These are phyloP conservation scores for Pelodiscus sinensis DNA, from an alignment of 2,113 vertebrate genomes.

Conservation along the genomic window DNA sequence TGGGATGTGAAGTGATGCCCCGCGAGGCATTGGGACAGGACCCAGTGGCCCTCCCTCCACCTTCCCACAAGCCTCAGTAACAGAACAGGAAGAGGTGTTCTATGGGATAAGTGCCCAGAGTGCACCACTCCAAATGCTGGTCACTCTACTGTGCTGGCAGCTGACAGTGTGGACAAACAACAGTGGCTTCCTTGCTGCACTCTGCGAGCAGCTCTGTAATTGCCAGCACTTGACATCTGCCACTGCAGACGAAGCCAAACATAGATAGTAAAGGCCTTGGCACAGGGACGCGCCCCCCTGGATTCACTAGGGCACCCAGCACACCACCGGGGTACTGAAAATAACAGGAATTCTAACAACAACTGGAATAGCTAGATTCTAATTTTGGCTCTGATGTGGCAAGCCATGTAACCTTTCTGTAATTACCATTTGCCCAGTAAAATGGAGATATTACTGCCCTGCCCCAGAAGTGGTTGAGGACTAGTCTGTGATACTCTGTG, in stretches of 20 bases:
- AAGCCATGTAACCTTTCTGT: background rate
- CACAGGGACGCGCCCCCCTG: background rate
- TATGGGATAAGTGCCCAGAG: no score
- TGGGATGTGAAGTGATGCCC: no score
- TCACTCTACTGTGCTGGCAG: no score
- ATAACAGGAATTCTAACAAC: background rate
- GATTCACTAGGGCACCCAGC: background rate
- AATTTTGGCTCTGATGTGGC: background rate
- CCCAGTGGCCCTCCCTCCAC: no score
- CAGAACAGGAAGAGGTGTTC: no score
- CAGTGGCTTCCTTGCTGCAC: no score
- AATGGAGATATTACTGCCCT: background rate
- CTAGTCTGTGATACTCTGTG: conserved; percentile 63
- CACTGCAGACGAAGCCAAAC: background rate
- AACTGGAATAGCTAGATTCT: background rate
- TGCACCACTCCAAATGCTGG: no score
- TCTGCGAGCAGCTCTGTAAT: no score
- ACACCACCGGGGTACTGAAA: background rate
- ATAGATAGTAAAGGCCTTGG: background rate
- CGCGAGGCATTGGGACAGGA: no score
- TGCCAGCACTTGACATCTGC: no score
- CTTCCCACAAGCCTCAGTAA: no score
- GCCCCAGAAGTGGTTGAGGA: conserved; percentile 36
- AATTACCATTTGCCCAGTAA: background rate
- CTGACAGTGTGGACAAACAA: no score